Evolutionary conservation across 2,113 vertebrate genomes (phyloP).

Genomic region (Hyla sarda): DNA sequence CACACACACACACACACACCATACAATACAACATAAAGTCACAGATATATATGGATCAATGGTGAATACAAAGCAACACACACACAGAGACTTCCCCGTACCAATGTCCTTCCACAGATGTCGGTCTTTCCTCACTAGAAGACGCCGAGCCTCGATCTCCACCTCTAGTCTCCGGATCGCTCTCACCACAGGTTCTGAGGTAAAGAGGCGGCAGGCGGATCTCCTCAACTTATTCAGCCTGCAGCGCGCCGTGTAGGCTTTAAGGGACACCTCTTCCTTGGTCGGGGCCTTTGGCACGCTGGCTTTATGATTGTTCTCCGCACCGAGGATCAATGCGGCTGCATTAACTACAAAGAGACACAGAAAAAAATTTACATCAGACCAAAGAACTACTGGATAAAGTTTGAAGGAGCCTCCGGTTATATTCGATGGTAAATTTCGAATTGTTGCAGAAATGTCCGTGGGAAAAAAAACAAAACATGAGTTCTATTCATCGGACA

Average conservation of each 20-base stretch:
- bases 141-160: constrained; percentile 84
- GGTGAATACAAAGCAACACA: neutral
- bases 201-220: constrained; percentile 85
- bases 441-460: too few species aligned
- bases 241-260: constrained; percentile 84
- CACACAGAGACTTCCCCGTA: constrained; percentile 66
- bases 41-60: too few species aligned
- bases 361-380: constrained; percentile 13
- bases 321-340: constrained; percentile 78
- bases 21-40: too few species aligned
- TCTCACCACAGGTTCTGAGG: constrained; percentile 81
- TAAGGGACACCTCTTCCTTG: constrained; percentile 91
- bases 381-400: too few species aligned
- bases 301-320: constrained; percentile 72
- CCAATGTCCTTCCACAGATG: constrained; percentile 97
- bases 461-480: too few species aligned
- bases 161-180: constrained; percentile 88
- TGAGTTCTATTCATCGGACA: too few species aligned
- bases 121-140: constrained; percentile 88
- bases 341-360: constrained; percentile 78
- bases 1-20: too few species aligned
- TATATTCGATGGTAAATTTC: too few species aligned
- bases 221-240: constrained; percentile 86
- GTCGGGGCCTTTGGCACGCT: constrained; percentile 88
- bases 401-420: too few species aligned